phyloP scores from a whole-genome alignment of 2,888 invertebrate genomes.

The Tanytarsus gracilentus region DNA sequence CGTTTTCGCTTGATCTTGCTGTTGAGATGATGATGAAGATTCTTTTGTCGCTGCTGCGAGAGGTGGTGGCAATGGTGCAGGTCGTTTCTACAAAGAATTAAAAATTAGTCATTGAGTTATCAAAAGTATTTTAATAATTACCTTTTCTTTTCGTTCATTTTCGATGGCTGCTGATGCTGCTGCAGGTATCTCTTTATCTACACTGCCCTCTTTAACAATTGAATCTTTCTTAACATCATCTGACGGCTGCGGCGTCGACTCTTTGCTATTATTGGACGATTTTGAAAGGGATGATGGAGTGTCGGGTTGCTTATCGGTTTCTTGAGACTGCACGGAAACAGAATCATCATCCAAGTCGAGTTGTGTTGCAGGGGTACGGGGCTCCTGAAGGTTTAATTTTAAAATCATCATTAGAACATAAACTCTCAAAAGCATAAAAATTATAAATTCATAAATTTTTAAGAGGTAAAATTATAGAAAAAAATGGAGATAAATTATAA shows the following conservation, averaged over 20 bases:
- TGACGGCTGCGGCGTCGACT: slow-evolving; percentile 37
- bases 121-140: slow-evolving; percentile 1
- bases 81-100: slow-evolving; percentile 41
- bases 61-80: slow-evolving; percentile 58
- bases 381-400: slow-evolving; percentile 55
- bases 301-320: slow-evolving; percentile 60
- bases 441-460: no score
- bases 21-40: background rate
- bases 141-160: slow-evolving; percentile 39
- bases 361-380: slow-evolving; percentile 79
- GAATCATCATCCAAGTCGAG: slow-evolving; percentile 90
- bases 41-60: slow-evolving; percentile 15
- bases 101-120: slow-evolving; percentile 7
- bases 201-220: slow-evolving; percentile 31
- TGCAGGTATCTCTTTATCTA: slow-evolving; percentile 35
- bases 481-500: slow-evolving; percentile 28
- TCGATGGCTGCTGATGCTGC: no score
- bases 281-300: slow-evolving; percentile 42
- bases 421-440: background rate
- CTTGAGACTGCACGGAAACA: slow-evolving; percentile 72
- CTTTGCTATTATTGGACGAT: slow-evolving; percentile 40
- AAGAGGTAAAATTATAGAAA: no score
- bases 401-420: background rate
- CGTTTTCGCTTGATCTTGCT: slow-evolving; percentile 5
- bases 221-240: slow-evolving; percentile 5